These are phyloP conservation scores for Parazoanthus swiftii DNA, from an alignment of 92 coral and sea anemone species.

Conservation along the genomic window DNA sequence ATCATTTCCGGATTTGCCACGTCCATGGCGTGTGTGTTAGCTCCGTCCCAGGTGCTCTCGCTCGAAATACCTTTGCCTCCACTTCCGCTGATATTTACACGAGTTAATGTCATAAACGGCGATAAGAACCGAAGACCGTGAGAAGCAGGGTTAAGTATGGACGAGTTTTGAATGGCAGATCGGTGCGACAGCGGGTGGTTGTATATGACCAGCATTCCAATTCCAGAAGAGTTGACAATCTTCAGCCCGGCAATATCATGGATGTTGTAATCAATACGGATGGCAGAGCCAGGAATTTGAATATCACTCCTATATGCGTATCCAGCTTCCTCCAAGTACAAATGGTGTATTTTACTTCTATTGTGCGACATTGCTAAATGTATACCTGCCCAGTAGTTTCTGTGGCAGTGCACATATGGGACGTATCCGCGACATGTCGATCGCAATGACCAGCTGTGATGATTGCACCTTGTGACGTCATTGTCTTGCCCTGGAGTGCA, in stretches of 20 bases:
- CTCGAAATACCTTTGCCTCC: constrained; percentile 44
- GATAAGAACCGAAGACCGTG: constrained; percentile 49
- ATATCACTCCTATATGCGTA: constrained; percentile 55
- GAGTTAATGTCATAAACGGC: constrained; percentile 51
- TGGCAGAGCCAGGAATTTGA: constrained; percentile 46
- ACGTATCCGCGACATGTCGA: constrained; percentile 30
- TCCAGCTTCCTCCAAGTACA: constrained; percentile 60
- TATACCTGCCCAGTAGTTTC: constrained; percentile 44
- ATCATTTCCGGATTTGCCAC: constrained; percentile 48
- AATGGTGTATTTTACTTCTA: constrained; percentile 48
- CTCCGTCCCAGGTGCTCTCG: constrained; percentile 32
- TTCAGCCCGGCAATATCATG: constrained; percentile 52
- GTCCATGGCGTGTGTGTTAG: constrained; percentile 20
- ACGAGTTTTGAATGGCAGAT: constrained; percentile 51
- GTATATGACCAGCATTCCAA: constrained; percentile 49
- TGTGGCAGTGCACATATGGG: constrained; percentile 4
- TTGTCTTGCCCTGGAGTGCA: constrained; percentile 25
- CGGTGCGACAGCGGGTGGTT: constrained; percentile 29
- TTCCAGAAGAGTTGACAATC: constrained; percentile 48
- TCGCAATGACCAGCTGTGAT: constrained; percentile 44
- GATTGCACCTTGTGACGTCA: constrained; percentile 58
- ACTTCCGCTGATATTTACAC: constrained; percentile 43
- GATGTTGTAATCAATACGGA: constrained; percentile 23
- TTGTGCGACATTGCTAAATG: constrained; percentile 56
- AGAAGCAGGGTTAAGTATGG: constrained; percentile 46